Conservation (phyloP, 30 jellyfish, hydroid and myxozoan genomes). For the Hydractinia symbiolongicarpus region DNA sequence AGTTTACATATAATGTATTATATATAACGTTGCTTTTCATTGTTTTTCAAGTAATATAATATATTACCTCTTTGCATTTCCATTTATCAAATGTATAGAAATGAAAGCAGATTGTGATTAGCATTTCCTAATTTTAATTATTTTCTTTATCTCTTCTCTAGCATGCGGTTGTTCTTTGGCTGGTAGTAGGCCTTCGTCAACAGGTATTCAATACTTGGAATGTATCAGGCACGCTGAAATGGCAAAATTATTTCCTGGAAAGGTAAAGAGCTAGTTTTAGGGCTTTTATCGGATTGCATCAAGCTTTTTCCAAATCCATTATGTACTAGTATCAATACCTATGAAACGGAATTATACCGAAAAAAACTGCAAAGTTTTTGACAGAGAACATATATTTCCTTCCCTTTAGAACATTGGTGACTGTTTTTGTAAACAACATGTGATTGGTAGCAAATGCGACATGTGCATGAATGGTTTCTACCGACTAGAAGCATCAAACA, state of each 20-base stretch:
- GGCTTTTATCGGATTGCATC: too few relatives aligned
- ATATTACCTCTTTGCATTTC: too few relatives aligned
- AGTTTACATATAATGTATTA: too few relatives aligned
- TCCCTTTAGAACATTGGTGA: constrained; percentile 73
- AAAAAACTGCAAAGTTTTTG: too few relatives aligned
- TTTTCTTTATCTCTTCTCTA: neutral
- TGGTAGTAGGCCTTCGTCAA: constrained; percentile 55
- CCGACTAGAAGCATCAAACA: constrained; percentile 56
- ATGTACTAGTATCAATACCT: too few relatives aligned
- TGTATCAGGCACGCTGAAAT: constrained; percentile 63
- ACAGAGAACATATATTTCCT: neutral
- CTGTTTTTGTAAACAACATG: constrained; percentile 75
- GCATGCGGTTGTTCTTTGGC: constrained; percentile 77
- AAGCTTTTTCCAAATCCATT: too few relatives aligned
- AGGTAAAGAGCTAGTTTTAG: constrained; percentile 33
- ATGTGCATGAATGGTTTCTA: constrained; percentile 65
- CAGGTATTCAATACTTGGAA: constrained; percentile 56
- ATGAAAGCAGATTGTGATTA: too few relatives aligned
- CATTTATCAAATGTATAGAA: too few relatives aligned
- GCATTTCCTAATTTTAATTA: too few relatives aligned
- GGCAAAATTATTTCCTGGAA: constrained; percentile 61
- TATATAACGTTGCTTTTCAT: too few relatives aligned
- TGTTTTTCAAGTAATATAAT: too few relatives aligned
- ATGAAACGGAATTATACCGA: too few relatives aligned
- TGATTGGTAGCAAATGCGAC: constrained; percentile 59